Percentiles rank a stretch among this genome's conserved stretches.
phyloP scores from a whole-genome alignment of 2,888 invertebrate genomes.

The Drosophila longiperda region DNA sequence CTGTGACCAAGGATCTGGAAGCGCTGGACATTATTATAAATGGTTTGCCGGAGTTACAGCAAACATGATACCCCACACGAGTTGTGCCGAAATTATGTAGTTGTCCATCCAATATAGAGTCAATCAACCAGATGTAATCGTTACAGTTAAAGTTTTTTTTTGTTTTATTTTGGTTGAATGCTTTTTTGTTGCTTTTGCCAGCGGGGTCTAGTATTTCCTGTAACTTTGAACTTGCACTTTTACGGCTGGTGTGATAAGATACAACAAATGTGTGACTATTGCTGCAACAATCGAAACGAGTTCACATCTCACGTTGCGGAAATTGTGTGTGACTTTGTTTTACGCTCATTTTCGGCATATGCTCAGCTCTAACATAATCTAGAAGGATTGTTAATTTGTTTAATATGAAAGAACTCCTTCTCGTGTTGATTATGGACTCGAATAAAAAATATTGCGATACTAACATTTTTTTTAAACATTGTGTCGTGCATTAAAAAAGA shows the following conservation, averaged over 20 bases:
- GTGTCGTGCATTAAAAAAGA: background rate
- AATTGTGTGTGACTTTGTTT: constrained; percentile 46
- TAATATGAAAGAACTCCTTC: background rate
- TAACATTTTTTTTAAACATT: background rate
- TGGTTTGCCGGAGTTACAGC: constrained; percentile 88
- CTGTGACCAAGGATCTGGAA: constrained; percentile 92
- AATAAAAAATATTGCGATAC: background rate
- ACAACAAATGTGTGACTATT: constrained; percentile 38
- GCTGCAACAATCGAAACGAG: constrained; percentile 69
- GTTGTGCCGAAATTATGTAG: constrained; percentile 41
- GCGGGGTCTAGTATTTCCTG: constrained; percentile 60
- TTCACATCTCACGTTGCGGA: constrained; percentile 67
- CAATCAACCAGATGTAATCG: constrained; percentile 61
- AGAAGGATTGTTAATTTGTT: background rate
- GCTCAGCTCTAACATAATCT: background rate
- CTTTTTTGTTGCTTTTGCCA: constrained; percentile 18
- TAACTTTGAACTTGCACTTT: constrained; percentile 79
- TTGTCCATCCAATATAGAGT: constrained; percentile 52
- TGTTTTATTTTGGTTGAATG: constrained; percentile 25
- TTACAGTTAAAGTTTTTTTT: constrained; percentile 48
- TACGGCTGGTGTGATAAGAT: constrained; percentile 56
- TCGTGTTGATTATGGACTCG: background rate
- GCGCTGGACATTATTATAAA: constrained; percentile 92
- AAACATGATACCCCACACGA: constrained; percentile 46
- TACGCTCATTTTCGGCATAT: constrained; percentile 28